A percentile compares a stretch with the other conserved stretches of the same genome.
These are phyloP conservation scores for Paraescarpia echinospica DNA, from an alignment of 1,140 invertebrate species.

Conservation along the genomic window DNA sequence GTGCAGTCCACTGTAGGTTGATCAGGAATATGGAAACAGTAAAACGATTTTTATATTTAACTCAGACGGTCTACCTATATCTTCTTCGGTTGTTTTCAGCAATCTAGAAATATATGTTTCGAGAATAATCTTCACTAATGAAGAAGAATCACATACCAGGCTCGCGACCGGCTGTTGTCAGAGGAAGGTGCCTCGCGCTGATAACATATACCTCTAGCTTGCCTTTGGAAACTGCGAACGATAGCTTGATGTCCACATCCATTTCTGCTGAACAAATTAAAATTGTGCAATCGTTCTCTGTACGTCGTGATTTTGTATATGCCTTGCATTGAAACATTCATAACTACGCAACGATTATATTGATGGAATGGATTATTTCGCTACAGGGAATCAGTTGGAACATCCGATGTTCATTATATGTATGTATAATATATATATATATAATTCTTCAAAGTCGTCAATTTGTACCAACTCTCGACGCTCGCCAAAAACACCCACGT, in stretches of 20 bases:
- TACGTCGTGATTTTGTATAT: not conserved
- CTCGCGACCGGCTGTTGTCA: slow-evolving; percentile 57
- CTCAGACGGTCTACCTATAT: not conserved
- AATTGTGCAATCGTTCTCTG: not conserved
- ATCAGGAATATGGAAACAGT: not conserved
- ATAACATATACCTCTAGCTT: slow-evolving; percentile 87
- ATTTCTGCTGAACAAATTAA: not conserved
- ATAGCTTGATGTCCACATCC: slow-evolving; percentile 77
- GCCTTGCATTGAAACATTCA: not conserved
- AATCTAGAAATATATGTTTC: not conserved
- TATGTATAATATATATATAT: too few relatives aligned
- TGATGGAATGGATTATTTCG: too few relatives aligned
- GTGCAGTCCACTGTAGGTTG: not conserved
- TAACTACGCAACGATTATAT: too few relatives aligned
- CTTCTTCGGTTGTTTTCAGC: not conserved
- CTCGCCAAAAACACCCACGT: too few relatives aligned
- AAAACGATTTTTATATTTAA: not conserved
- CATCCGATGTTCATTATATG: too few relatives aligned
- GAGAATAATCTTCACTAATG: not conserved
- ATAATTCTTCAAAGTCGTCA: too few relatives aligned
- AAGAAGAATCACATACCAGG: slow-evolving; percentile 59
- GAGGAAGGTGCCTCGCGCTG: slow-evolving; percentile 64
- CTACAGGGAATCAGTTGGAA: too few relatives aligned
- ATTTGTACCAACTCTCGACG: too few relatives aligned
- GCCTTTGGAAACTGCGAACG: slow-evolving; percentile 85